Base-by-base conservation (phyloP, 2,888 invertebrate species). In the Xylota sylvarum region DNA sequence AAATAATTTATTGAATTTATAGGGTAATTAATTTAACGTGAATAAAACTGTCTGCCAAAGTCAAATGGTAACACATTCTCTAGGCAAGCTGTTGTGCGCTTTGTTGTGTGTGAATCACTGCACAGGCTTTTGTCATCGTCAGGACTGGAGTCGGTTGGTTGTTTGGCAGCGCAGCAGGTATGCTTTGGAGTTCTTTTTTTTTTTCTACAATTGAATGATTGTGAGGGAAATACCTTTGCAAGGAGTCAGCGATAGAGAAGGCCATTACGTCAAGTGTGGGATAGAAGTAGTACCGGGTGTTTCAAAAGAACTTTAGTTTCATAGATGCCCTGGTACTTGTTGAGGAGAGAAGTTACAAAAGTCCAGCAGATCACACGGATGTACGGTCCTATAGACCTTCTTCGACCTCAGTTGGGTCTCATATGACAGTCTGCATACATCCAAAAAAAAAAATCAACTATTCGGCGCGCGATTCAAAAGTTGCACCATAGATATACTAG, bases 1-100 rank as follows among this genome's bases (percentile, higher is more conserved):
- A 74, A 86, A 88, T 88, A 89, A 88, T 89, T 89, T 88, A 88
- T 88, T 82, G 88, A 89, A 88, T 89, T 89, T 88, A 88, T 88
- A 87, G 77, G 83, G 87, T 89, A 89, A 89, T 89, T 89, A 89
- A 89, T 89, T 89, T 88, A 87, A 88, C 83, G 82, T 86, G 88
- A 88, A 88, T 88, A 88, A 88, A 88, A 88, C 85, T 88, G 89
- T 88, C 87, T 79, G 65, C 72, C 80, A 58, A 73, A 88, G 87
- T 87, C 87, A 86, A 88, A 88, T 88, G 81, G 85, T 88, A 86
- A 88, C 88, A 89, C 88, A 88, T 88, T 88, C 81, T 72, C 80
- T 73, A 67, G 76, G 81, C 46, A 23, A 40, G 43, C 35, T 67
- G 52, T 52, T 37, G 55, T 12, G 14, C 35, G 23, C 55, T 70